Percentiles rank a stretch among this genome's conserved stretches.
phyloP scores from a whole-genome alignment of 2,888 invertebrate species.

The Drosophila algonquin region DNA sequence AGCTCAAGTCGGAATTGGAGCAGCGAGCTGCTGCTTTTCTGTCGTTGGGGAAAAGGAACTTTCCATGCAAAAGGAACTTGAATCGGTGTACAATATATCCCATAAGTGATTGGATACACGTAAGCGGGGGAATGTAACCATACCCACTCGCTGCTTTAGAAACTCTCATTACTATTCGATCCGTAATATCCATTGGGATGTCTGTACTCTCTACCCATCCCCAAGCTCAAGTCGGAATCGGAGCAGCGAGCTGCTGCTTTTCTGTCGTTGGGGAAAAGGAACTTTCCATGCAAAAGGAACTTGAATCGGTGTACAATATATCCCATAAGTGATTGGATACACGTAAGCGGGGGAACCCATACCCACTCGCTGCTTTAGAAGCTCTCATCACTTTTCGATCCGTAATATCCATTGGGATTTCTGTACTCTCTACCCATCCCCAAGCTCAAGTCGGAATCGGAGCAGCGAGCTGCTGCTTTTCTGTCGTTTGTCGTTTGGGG shows the following conservation, averaged over 20 bases:
- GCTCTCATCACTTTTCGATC: too few relatives aligned
- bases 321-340: too few relatives aligned
- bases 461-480: conserved; percentile 35
- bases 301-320: too few relatives aligned
- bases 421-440: not conserved
- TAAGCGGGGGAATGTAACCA: not conserved
- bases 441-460: not conserved
- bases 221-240: not conserved
- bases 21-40: conserved; percentile 34
- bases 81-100: too few relatives aligned
- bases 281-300: too few relatives aligned
- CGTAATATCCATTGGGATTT: too few relatives aligned
- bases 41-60: not conserved
- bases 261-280: too few relatives aligned
- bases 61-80: too few relatives aligned
- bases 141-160: not conserved
- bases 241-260: conserved; percentile 36
- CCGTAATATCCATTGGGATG: too few relatives aligned
- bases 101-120: too few relatives aligned
- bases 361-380: not conserved
- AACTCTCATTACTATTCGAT: too few relatives aligned
- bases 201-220: not conserved
- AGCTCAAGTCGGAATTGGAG: conserved; percentile 7
- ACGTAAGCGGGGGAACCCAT: not conserved
- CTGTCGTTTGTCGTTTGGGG: not conserved